Evolutionary conservation across 1,140 invertebrate species (phyloP).

Genomic region (Neotoxoptera formosana): DNA sequence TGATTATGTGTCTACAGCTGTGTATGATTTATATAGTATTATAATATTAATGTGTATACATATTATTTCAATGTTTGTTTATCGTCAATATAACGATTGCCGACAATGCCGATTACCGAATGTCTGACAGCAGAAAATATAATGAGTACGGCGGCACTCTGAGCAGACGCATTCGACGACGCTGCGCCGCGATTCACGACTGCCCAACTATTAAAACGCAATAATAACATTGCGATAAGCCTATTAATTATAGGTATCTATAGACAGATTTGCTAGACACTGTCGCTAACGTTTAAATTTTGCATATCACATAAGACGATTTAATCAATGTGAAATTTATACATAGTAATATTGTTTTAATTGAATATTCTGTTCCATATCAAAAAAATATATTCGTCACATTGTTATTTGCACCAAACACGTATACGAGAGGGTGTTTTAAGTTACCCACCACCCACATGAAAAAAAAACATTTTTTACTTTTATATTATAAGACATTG

Average conservation of each 20-base stretch:
- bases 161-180: neutral
- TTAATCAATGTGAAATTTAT: neutral
- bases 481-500: neutral
- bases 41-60: neutral
- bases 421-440: neutral
- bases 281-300: neutral
- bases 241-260: neutral
- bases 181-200: neutral
- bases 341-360: neutral
- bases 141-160: neutral
- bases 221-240: neutral
- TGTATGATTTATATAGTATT: neutral
- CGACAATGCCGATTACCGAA: neutral
- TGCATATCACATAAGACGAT: neutral
- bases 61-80: neutral
- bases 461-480: neutral
- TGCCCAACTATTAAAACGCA: neutral
- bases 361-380: neutral
- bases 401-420: neutral
- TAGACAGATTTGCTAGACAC: neutral
- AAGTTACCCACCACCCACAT: neutral
- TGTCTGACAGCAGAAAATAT: neutral
- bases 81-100: neutral
- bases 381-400: too few relatives aligned
- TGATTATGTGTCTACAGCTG: neutral